These are phyloP conservation scores for Brevimyrus niger DNA, from an alignment of 2,113 vertebrate species.

Conservation along the genomic window DNA sequence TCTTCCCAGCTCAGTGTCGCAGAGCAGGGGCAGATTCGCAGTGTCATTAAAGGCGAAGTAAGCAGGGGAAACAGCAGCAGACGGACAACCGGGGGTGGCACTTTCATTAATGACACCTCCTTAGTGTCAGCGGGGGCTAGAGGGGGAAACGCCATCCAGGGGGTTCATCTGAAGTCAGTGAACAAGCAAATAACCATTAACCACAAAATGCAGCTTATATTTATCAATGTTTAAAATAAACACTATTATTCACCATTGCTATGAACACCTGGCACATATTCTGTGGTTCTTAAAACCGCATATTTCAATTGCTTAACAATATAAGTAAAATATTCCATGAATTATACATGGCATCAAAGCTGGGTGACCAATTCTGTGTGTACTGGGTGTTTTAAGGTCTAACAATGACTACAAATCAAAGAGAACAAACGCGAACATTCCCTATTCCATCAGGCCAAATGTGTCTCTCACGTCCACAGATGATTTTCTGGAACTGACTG, in stretches of 20 bases:
- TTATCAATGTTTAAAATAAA: neutral
- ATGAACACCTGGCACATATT: neutral
- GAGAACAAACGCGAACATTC: neutral
- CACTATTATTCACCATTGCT: neutral
- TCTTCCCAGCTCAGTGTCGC: neutral
- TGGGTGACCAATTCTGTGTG: neutral
- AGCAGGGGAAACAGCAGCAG: neutral
- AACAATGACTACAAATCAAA: neutral
- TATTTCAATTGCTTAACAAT: neutral
- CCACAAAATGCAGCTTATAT: neutral
- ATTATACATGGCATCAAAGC: neutral
- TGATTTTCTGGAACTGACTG: neutral
- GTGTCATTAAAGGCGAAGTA: neutral
- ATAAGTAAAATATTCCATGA: neutral
- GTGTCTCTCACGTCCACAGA: neutral
- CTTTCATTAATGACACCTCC: neutral
- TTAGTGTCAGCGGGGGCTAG: neutral
- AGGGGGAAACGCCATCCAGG: neutral
- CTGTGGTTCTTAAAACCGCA: neutral
- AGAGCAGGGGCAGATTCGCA: neutral
- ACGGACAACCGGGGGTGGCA: neutral
- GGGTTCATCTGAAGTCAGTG: neutral
- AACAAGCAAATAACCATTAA: neutral
- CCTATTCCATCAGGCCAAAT: neutral
- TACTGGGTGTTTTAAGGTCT: neutral